phyloP scores from a whole-genome alignment of 2,888 invertebrate species.

The Pristionchus maxplancki region DNA sequence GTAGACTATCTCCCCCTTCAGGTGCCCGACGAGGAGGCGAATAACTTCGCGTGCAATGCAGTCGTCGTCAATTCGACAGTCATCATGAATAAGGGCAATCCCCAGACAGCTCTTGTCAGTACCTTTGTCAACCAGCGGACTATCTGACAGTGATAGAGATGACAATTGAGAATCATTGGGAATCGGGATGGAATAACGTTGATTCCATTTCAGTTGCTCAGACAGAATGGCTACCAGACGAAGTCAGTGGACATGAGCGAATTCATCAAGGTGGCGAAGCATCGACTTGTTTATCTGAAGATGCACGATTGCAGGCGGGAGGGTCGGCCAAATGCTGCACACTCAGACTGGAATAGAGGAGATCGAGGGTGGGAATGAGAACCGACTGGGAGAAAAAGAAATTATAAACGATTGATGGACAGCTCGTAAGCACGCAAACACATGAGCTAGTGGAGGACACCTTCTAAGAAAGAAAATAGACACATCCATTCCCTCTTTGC shows the following conservation, averaged over 20 bases:
- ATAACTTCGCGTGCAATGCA: slow-evolving; percentile 73
- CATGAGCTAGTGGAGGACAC: neutral
- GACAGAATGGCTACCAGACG: slow-evolving; percentile 66
- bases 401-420: slow-evolving; percentile 32
- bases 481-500: no score
- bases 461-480: neutral
- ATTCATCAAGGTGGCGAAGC: slow-evolving; percentile 66
- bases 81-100: slow-evolving; percentile 69
- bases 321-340: slow-evolving; percentile 76
- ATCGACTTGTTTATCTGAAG: neutral
- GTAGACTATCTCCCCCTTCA: slow-evolving; percentile 27
- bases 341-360: slow-evolving; percentile 60
- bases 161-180: no score
- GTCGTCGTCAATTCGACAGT: slow-evolving; percentile 74
- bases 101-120: slow-evolving; percentile 60
- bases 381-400: neutral
- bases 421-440: neutral
- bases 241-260: slow-evolving; percentile 69
- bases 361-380: neutral
- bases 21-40: slow-evolving; percentile 70
- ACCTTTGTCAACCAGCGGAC: neutral
- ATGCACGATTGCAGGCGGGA: slow-evolving; percentile 58
- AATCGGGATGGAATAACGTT: no score
- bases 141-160: neutral
- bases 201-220: slow-evolving; percentile 57